Evolutionary conservation across 2,113 vertebrate genomes (phyloP), one percentile per base, ranked within the genome.

Genomic region (Chaetorhynchus papuensis): DNA sequence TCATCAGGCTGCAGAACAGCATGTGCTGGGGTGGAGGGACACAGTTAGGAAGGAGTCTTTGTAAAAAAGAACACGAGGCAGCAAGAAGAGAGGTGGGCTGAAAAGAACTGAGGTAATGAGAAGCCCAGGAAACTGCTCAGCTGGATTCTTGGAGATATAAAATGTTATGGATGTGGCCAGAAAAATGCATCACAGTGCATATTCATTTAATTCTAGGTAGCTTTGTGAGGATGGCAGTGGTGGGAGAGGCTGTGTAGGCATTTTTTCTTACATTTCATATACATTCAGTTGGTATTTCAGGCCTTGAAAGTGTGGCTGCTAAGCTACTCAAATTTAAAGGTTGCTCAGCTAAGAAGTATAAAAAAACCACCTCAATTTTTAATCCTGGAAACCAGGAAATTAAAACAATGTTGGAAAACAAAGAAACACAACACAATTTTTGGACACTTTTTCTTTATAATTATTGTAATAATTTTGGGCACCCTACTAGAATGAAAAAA

Each of bases 231-330:
- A 53, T 71, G 70, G 78, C 78, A 94, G 61, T 49, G 66, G 45
- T 42, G 42, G 54, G 71, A 83, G 59, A 80, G 54, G 53, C 54
- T 52, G 53, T 13, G 61, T 42, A 50, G 83, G 69, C 0, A 0
- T 72, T 94, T 83, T 94, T 93, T 42, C 53, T 39, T 80, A 33
- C 47, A 60, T 33, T 53, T 31, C 56, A 10, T 33, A 44, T 37
- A 57, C 9, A 57, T 87, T 85, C 23, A 66, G 59, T 83, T 76
- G 82, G 57, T 87, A 93, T 97, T 95, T 90, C 75, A 88, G 74
- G 59, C 22, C 45, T 78, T 54, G 33, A 79, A 91, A 91, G 11
- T 8, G 28, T 1, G 1, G 45, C 75, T 91, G 63, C 53, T 87
- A 68, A 91, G 66, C 28, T 3, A 15, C 61, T 87, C 42, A 82